Conservation (phyloP, 2,113 vertebrate genomes). For the Pomatostomus ruficeps region DNA sequence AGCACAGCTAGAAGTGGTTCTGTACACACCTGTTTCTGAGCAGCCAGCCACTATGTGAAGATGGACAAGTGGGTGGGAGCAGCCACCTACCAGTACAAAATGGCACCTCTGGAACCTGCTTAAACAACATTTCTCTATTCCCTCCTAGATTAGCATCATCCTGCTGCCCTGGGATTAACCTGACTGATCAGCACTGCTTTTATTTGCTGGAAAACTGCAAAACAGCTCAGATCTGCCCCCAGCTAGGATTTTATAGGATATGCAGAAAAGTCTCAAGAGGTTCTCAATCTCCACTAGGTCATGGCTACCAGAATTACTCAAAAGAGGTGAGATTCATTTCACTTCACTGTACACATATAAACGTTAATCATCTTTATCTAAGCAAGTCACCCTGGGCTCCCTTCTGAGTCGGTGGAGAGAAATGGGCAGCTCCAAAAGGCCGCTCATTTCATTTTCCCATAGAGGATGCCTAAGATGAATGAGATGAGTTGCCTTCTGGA, state of each 20-base stretch:
- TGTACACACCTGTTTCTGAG: not conserved
- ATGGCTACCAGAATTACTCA: not conserved
- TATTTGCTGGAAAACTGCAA: not conserved
- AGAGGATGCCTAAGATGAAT: slow-evolving; percentile 6
- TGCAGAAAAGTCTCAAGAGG: not conserved
- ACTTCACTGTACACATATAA: not conserved
- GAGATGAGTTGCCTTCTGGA: slow-evolving; percentile 15
- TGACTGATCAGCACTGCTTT: not conserved
- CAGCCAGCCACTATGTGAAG: not conserved
- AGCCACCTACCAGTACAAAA: not conserved
- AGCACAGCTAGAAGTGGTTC: not conserved
- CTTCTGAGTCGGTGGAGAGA: not conserved
- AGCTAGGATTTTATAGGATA: slow-evolving; percentile 10
- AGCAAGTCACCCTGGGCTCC: not conserved
- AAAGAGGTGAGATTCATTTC: not conserved
- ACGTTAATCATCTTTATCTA: not conserved
- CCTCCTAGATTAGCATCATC: not conserved
- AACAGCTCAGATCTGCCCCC: not conserved
- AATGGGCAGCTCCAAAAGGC: slow-evolving; percentile 7
- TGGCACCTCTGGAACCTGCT: not conserved
- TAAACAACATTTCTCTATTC: not conserved
- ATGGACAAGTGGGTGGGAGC: not conserved
- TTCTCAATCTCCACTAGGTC: slow-evolving; percentile 6
- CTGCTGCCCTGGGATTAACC: not conserved
- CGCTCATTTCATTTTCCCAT: not conserved